A percentile compares a stretch with the other conserved stretches of the same genome.
Conservation (phyloP, 1,140 invertebrate genomes). For the Drosophila sp. region DNA sequence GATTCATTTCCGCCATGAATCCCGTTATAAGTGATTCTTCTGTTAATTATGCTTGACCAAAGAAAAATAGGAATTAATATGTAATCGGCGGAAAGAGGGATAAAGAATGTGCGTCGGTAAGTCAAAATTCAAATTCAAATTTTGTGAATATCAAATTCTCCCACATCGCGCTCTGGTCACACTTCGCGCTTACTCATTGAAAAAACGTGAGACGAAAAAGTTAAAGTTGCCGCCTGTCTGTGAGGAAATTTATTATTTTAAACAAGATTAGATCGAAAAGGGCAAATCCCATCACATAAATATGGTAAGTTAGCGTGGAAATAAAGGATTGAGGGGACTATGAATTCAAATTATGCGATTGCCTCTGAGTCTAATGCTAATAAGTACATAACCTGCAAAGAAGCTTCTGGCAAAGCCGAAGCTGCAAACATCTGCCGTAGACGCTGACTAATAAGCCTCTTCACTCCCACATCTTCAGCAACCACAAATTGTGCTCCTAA, state of each 20-base stretch:
- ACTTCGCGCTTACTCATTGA: slow-evolving; percentile 63
- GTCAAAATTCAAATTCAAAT: too few relatives aligned
- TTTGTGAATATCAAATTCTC: too few relatives aligned
- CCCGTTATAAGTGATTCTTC: too few relatives aligned
- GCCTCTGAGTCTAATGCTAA: slow-evolving; percentile 44
- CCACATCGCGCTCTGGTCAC: neutral
- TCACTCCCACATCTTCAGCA: slow-evolving; percentile 88
- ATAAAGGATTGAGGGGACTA: slow-evolving; percentile 16
- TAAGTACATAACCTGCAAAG: slow-evolving; percentile 80
- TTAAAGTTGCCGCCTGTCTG: slow-evolving; percentile 69
- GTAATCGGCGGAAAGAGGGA: too few relatives aligned
- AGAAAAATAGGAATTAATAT: too few relatives aligned
- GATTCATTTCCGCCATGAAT: too few relatives aligned
- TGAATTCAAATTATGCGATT: neutral
- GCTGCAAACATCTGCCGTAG: slow-evolving; percentile 46
- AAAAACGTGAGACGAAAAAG: slow-evolving; percentile 71
- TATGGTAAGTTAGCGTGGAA: slow-evolving; percentile 65
- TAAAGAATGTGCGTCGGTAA: too few relatives aligned
- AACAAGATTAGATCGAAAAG: slow-evolving; percentile 39
- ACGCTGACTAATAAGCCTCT: slow-evolving; percentile 63
- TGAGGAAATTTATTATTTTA: slow-evolving; percentile 69
- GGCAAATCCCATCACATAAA: slow-evolving; percentile 64
- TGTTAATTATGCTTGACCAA: too few relatives aligned
- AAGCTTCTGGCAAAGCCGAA: slow-evolving; percentile 70
- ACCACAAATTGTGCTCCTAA: slow-evolving; percentile 98